These are phyloP conservation scores for Acomys russatus DNA, from an alignment of 2,797 vertebrate genomes.

Conservation along the genomic window DNA sequence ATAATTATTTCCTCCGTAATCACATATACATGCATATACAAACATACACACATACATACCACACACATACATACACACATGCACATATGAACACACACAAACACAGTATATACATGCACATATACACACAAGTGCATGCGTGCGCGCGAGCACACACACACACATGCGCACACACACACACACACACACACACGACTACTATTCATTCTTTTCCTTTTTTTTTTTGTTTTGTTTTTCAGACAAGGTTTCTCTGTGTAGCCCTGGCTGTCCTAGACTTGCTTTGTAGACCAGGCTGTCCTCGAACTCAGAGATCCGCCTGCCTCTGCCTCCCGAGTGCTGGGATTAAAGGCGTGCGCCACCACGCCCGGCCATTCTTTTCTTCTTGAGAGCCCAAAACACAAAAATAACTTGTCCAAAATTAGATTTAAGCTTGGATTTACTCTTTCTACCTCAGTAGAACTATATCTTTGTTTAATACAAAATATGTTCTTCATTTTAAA, in stretches of 20 bases:
- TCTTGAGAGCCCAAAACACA: neutral
- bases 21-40: neutral
- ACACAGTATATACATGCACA: neutral
- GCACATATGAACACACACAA: neutral
- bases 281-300: no score
- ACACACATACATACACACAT: neutral
- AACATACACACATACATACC: no score
- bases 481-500: conserved; percentile 37
- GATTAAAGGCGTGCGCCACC: no score
- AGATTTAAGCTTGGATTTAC: conserved; percentile 40
- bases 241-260: no score
- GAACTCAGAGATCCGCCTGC: no score
- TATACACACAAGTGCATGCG: neutral
- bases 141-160: neutral
- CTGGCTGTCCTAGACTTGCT: no score
- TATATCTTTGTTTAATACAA: conserved; percentile 49
- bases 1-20: neutral
- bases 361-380: neutral
- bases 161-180: neutral
- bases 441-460: neutral
- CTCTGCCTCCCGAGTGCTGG: no score
- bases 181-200: neutral
- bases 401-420: neutral
- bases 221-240: no score
- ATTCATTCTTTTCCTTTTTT: neutral